These are phyloP conservation scores for Pachydiplax longipennis DNA, from an alignment of 2,888 invertebrate genomes.

Conservation along the genomic window DNA sequence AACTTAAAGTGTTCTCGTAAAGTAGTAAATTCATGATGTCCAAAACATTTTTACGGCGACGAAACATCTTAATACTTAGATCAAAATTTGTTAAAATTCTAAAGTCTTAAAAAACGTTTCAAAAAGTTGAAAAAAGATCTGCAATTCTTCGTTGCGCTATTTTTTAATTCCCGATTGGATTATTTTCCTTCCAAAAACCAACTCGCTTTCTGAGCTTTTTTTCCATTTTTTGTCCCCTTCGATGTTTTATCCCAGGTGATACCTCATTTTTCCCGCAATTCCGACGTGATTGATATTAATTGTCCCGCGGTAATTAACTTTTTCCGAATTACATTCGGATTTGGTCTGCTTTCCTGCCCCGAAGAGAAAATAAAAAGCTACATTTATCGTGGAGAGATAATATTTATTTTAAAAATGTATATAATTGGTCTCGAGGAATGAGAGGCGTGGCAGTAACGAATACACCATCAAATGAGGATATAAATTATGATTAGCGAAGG, in stretches of 20 bases:
- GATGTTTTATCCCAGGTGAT: background rate
- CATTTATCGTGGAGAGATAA: background rate
- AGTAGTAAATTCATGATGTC: too few relatives aligned
- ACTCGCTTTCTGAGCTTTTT: background rate
- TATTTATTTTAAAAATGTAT: background rate
- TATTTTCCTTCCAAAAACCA: background rate
- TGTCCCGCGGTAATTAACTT: conserved; percentile 29
- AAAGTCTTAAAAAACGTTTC: too few relatives aligned
- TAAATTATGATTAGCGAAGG: background rate
- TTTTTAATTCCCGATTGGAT: conserved; percentile 25
- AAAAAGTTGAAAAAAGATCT: too few relatives aligned
- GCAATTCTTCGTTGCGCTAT: background rate
- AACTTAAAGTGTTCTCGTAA: too few relatives aligned
- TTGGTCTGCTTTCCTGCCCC: background rate
- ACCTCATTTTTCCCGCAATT: background rate
- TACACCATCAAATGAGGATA: background rate
- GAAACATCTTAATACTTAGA: too few relatives aligned
- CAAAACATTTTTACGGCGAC: too few relatives aligned
- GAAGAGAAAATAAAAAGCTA: background rate
- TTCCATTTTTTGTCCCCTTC: background rate
- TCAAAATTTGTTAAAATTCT: too few relatives aligned
- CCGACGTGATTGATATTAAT: conserved; percentile 39
- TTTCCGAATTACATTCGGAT: background rate
- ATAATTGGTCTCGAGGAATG: too few relatives aligned
- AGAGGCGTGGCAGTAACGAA: background rate